phyloP scores from a whole-genome alignment of 2,113 vertebrate species.

The Epinephelus cyanopodus region DNA sequence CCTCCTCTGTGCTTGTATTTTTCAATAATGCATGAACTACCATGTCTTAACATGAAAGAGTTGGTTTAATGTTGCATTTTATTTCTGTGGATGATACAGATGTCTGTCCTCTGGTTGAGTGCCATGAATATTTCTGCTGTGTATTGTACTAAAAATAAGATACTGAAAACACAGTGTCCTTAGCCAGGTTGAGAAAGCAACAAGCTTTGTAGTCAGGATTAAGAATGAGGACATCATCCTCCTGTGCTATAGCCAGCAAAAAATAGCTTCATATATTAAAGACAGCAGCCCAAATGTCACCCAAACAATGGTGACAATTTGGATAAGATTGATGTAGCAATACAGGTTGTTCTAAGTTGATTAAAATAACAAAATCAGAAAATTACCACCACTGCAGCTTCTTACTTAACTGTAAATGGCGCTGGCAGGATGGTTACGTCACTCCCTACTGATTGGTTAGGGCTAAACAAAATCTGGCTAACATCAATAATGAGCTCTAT shows the following conservation, averaged over 20 bases:
- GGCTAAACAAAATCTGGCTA: neutral
- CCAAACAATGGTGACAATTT: too few relatives aligned
- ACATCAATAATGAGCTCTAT: too few relatives aligned
- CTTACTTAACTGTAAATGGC: neutral
- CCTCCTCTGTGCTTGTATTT: neutral
- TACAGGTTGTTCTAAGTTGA: neutral
- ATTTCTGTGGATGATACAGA: too few relatives aligned
- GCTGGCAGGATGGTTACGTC: neutral
- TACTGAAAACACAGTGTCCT: neutral
- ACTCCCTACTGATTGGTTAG: neutral
- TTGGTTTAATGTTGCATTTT: too few relatives aligned
- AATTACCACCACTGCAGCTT: neutral
- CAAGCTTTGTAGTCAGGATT: too few relatives aligned
- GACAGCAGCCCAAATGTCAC: too few relatives aligned
- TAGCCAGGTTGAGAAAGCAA: too few relatives aligned
- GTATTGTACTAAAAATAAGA: neutral
- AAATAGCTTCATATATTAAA: too few relatives aligned
- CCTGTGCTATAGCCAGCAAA: too few relatives aligned
- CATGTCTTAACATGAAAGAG: too few relatives aligned
- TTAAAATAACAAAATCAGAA: neutral
- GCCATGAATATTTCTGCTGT: neutral
- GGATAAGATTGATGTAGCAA: too few relatives aligned
- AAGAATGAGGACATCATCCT: too few relatives aligned
- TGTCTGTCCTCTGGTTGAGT: neutral
- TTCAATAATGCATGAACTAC: neutral